phyloP scores from a whole-genome alignment of 2,113 vertebrate genomes.

The Tachysurus fulvidraco region DNA sequence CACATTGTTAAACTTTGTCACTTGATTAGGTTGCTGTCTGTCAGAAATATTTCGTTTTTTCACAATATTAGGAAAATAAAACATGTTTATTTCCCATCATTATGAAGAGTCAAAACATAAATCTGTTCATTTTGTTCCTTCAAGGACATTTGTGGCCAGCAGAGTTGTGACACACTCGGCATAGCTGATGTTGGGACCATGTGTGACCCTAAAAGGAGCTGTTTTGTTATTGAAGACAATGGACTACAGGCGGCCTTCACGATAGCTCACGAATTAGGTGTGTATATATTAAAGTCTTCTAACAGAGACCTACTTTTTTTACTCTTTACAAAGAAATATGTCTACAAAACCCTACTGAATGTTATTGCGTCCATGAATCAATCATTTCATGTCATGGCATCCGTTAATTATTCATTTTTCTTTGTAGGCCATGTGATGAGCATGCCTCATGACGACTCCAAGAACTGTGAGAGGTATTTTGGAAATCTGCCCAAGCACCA shows the following conservation, averaged over 20 bases:
- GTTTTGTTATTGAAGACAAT: slow-evolving; percentile 95
- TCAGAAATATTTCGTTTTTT: slow-evolving; percentile 60
- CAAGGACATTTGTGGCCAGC: slow-evolving; percentile 94
- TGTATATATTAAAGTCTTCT: slow-evolving; percentile 51
- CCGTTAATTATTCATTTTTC: background rate
- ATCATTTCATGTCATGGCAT: no score
- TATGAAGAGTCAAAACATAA: slow-evolving; percentile 21
- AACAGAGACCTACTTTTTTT: background rate
- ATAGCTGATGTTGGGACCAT: slow-evolving; percentile 98
- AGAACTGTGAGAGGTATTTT: slow-evolving; percentile 90
- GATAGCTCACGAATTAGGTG: slow-evolving; percentile 93
- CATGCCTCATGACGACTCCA: slow-evolving; percentile 97
- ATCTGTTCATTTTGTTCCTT: background rate
- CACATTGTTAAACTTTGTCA: slow-evolving; percentile 51
- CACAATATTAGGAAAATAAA: slow-evolving; percentile 61
- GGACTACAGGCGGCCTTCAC: slow-evolving; percentile 95
- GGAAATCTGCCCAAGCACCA: slow-evolving; percentile 89
- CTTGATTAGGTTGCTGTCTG: slow-evolving; percentile 41
- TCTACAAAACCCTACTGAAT: background rate
- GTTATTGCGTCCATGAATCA: background rate
- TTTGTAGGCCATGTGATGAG: slow-evolving; percentile 91
- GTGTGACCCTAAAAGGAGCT: slow-evolving; percentile 96
- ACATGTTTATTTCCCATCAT: slow-evolving; percentile 45
- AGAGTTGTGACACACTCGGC: slow-evolving; percentile 94
- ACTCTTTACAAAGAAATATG: background rate